Percentiles rank a stretch among this genome's conserved stretches.
Conservation (phyloP, 2,888 invertebrate genomes). For the Scrobipalpa atriplicella region DNA sequence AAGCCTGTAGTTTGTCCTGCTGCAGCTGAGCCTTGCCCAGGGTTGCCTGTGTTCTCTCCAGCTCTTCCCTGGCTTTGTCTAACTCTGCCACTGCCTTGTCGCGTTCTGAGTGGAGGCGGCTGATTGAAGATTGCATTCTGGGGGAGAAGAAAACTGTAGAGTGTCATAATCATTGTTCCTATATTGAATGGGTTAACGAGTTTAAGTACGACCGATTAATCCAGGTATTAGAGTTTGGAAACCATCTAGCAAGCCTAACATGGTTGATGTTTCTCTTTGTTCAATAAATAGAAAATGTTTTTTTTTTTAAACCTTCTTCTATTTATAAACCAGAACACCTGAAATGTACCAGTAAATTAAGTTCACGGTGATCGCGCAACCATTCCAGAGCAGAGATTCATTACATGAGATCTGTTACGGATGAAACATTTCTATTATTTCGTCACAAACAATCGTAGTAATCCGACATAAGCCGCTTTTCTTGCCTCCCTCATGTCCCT, state of each 20-base stretch:
- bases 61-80: constrained; percentile 93
- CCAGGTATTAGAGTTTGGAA: no score
- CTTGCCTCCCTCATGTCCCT: background rate
- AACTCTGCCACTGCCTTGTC: constrained; percentile 93
- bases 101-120: constrained; percentile 93
- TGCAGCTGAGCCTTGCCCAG: constrained; percentile 95
- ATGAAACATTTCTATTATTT: constrained; percentile 2
- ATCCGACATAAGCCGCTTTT: constrained; percentile 3
- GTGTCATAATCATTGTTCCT: background rate
- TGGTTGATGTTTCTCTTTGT: no score
- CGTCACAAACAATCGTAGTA: background rate
- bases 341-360: background rate
- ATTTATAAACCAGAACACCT: background rate
- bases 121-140: constrained; percentile 90
- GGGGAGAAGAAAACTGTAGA: background rate
- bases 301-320: no score
- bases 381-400: background rate
- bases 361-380: background rate
- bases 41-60: constrained; percentile 94
- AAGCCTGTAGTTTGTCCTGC: constrained; percentile 95
- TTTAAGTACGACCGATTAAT: no score
- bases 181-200: no score
- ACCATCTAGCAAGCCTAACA: no score
- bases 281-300: no score
- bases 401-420: constrained; percentile 1